Conservation (phyloP, 2,113 vertebrate species). For the Bos indicus region DNA sequence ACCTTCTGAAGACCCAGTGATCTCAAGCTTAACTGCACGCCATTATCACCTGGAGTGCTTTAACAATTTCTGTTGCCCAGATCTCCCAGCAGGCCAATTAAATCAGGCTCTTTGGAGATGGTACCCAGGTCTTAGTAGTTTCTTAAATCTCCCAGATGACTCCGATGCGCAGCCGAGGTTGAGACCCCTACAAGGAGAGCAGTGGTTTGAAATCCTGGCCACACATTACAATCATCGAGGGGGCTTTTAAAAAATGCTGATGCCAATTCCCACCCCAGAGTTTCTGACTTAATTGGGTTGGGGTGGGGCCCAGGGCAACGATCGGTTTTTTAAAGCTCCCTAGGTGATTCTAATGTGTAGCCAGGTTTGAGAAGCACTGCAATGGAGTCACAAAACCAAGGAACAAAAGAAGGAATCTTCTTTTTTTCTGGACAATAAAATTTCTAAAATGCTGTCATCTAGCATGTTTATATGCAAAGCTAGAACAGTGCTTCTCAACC, state of each 20-base stretch:
- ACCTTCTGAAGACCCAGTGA: not conserved
- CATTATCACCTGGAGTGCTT: not conserved
- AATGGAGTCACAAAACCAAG: not conserved
- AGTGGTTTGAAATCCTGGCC: not conserved
- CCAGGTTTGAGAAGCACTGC: not conserved
- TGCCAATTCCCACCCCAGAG: not conserved
- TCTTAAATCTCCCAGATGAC: not conserved
- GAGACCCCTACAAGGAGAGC: accelerated
- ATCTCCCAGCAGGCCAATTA: not conserved
- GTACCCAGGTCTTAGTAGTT: not conserved
- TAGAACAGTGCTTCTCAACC: not conserved
- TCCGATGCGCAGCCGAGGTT: accelerated
- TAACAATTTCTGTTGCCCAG: not conserved
- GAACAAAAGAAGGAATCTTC: not conserved
- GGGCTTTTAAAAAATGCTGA: not conserved
- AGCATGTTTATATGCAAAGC: not conserved
- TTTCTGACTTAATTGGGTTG: not conserved
- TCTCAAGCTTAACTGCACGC: not conserved
- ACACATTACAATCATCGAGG: not conserved
- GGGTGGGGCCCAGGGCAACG: too few relatives aligned
- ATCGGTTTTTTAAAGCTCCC: not conserved
- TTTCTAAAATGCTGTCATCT: not conserved
- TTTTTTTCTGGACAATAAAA: not conserved
- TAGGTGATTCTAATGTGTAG: not conserved
- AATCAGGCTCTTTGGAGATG: not conserved